Base-by-base conservation (phyloP, 2,888 invertebrate species). In the Branchellion lobata region DNA sequence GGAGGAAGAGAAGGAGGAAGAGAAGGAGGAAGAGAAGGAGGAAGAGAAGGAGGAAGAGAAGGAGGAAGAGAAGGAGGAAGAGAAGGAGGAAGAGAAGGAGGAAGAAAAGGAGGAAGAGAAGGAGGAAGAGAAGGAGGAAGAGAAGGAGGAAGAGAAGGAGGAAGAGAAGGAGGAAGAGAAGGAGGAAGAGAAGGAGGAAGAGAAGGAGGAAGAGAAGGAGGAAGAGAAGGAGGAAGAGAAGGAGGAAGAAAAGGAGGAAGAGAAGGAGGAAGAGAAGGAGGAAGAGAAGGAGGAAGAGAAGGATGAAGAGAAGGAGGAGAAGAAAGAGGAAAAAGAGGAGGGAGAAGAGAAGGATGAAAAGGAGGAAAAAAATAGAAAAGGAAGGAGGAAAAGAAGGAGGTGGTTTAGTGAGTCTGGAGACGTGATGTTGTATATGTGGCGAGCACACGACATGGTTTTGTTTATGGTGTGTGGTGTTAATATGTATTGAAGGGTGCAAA, bases 261-360 rank as follows among this genome's bases (percentile, higher is more conserved):
- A 61, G 77, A 71, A 61, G 33, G 77, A 72, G 77, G 33, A 61
- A 72, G 65, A 61, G 77, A 72, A 40, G 33, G 77, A 72, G 77
- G 24, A 61, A 61, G 61, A 72, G 77, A 61, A 61, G 24, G 77
- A 61, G 65, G 29, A 61, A n/a, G n/a, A n/a, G n/a, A n/a, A n/a
- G n/a, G n/a, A n/a, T n/a, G n/a, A n/a, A n/a, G n/a, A n/a, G n/a
- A 61, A 0, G 24, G 77, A 14, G 24, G 11, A 18, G 51, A 51
- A 51, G 51, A 51, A 51, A 11, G 11, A 18, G 18, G n/a, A n/a
- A n/a, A n/a, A n/a, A n/a, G n/a, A n/a, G n/a, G n/a, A n/a, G n/a
- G n/a, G n/a, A n/a, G n/a, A n/a, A n/a, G n/a, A n/a, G n/a, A n/a
- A n/a, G n/a, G n/a, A n/a, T n/a, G n/a, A n/a, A n/a, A n/a, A n/a